Conservation (phyloP, 1,140 invertebrate genomes). For the Teleopsis dalmanni region DNA sequence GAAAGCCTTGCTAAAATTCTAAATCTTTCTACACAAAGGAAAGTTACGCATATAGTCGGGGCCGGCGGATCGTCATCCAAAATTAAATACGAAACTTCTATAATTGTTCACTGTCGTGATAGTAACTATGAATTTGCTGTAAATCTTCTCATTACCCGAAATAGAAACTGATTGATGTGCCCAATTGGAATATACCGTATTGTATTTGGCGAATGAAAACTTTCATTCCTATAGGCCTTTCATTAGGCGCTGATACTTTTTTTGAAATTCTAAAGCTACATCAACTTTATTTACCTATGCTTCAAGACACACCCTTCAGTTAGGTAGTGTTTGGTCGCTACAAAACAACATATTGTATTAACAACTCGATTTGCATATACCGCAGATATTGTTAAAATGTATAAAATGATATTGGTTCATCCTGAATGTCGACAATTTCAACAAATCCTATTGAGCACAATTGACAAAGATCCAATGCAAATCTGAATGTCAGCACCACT, state of each 20-base stretch:
- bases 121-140: not conserved
- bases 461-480: no score
- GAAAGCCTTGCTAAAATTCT: not conserved
- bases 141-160: not conserved
- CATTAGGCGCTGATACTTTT: not conserved
- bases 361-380: constrained; percentile 28
- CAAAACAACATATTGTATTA: no score
- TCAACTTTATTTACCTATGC: no score
- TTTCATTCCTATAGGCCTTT: not conserved
- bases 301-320: no score
- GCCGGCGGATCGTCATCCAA: not conserved
- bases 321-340: no score
- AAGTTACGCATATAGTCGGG: not conserved
- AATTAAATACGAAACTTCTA: not conserved
- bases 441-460: no score
- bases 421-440: no score
- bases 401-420: constrained; percentile 35
- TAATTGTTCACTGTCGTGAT: not conserved
- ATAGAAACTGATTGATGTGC: not conserved
- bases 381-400: constrained; percentile 44
- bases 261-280: no score
- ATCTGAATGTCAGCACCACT: no score
- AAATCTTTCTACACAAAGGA: not conserved
- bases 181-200: not conserved
- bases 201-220: not conserved